phyloP scores from a whole-genome alignment of 2,113 vertebrate species.

The Cyprinodon variegatus region DNA sequence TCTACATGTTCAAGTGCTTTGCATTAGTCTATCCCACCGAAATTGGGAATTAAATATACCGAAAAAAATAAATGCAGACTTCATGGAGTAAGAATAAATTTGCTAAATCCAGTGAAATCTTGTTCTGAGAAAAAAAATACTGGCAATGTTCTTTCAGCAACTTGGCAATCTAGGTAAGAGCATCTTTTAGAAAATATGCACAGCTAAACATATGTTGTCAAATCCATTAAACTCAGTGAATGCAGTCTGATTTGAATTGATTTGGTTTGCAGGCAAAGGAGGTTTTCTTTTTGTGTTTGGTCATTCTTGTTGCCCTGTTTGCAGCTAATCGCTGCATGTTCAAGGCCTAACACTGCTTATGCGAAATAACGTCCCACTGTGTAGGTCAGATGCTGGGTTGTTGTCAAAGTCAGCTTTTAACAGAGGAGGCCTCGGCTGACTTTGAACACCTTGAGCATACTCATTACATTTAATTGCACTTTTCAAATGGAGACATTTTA shows the following conservation, averaged over 20 bases:
- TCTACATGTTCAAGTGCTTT: too few species aligned
- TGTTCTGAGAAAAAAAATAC: neutral
- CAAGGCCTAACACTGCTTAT: neutral
- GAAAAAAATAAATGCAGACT: too few species aligned
- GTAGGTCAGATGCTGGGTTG: neutral
- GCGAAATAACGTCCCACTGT: neutral
- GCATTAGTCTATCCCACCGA: too few species aligned
- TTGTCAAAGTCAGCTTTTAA: constrained; percentile 1
- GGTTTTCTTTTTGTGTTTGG: neutral
- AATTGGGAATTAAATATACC: too few species aligned
- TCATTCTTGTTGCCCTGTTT: neutral
- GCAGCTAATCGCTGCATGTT: neutral
- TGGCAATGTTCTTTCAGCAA: neutral
- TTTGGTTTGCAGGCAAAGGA: constrained; percentile 11
- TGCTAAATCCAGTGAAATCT: neutral
- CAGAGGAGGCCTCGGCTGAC: neutral
- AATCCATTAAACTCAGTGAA: constrained; percentile 5
- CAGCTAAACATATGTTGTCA: neutral
- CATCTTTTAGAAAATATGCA: constrained; percentile 12
- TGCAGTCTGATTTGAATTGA: constrained; percentile 8
- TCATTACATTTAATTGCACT: neutral
- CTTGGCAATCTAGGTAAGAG: neutral
- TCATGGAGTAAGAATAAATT: neutral
- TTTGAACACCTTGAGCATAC: neutral
- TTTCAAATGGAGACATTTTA: neutral